These are phyloP conservation scores for Nomada fabriciana DNA, from an alignment of 2,888 invertebrate species.

Conservation along the genomic window DNA sequence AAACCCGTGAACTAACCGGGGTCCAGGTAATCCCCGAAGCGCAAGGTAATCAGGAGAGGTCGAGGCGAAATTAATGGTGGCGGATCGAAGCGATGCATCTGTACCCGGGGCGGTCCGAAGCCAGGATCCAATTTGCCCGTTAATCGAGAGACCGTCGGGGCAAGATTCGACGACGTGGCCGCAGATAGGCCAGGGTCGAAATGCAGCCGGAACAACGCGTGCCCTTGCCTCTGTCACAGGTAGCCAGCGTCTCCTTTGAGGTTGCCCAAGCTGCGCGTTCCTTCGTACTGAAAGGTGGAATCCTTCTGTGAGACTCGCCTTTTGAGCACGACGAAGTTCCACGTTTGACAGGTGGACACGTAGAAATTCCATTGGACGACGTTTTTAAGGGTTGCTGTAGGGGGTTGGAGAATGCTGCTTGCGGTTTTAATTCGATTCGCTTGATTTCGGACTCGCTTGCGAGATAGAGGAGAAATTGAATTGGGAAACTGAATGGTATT, in stretches of 20 bases:
- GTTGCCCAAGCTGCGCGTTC: conserved; percentile 5
- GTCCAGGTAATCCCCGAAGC: conserved; percentile 71
- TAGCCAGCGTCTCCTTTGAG: conserved; percentile 33
- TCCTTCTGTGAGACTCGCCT: conserved; percentile 23
- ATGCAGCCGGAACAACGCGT: conserved; percentile 24
- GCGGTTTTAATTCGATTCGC: conserved; percentile 5
- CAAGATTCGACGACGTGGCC: conserved; percentile 57
- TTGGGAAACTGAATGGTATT: not conserved
- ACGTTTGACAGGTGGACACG: conserved; percentile 24
- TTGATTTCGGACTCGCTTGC: not conserved
- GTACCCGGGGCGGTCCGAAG: conserved; percentile 71
- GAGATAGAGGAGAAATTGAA: not conserved
- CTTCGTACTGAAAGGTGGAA: conserved; percentile 27
- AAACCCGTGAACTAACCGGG: conserved; percentile 35
- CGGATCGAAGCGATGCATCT: conserved; percentile 77
- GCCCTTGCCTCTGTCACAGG: conserved; percentile 31
- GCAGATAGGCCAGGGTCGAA: conserved; percentile 55
- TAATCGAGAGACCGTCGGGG: conserved; percentile 75
- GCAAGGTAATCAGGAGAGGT: conserved; percentile 74
- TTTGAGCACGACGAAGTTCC: conserved; percentile 1
- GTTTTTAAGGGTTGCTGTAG: not conserved
- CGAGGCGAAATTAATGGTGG: conserved; percentile 76
- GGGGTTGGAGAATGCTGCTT: not conserved
- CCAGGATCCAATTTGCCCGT: conserved; percentile 77
- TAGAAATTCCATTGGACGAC: conserved; percentile 39